A percentile compares a stretch with the other conserved stretches of the same genome.
Evolutionary conservation across 2,113 vertebrate species (phyloP).

Genomic region (Platanista minor): DNA sequence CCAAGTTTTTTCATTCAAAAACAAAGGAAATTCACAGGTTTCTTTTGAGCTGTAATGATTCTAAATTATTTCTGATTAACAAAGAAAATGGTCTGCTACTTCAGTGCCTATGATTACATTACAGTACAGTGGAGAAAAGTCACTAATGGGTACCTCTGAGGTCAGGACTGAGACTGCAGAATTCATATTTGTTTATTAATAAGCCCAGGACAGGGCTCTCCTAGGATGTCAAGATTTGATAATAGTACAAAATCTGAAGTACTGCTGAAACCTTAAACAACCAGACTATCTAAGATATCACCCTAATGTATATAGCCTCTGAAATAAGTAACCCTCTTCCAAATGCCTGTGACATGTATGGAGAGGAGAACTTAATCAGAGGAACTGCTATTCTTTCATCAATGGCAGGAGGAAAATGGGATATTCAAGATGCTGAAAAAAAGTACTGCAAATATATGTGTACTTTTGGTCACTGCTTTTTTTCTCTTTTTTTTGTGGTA

Average conservation of each 20-base stretch:
- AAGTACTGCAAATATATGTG: slow-evolving; percentile 61
- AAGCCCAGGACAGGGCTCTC: slow-evolving; percentile 29
- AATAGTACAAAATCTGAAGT: slow-evolving; percentile 52
- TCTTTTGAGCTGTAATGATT: slow-evolving; percentile 36
- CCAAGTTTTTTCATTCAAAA: background rate
- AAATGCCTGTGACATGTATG: background rate
- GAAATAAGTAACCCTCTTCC: slow-evolving; percentile 26
- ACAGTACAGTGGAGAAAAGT: slow-evolving; percentile 55
- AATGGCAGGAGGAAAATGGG: slow-evolving; percentile 46
- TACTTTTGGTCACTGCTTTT: slow-evolving; percentile 64
- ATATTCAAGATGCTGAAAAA: slow-evolving; percentile 50
- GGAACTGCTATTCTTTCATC: slow-evolving; percentile 41
- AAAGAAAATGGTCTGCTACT: slow-evolving; percentile 54
- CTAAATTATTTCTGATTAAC: slow-evolving; percentile 65
- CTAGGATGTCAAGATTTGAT: slow-evolving; percentile 49
- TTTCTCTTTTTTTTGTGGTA: too few species aligned
- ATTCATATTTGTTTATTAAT: slow-evolving; percentile 66
- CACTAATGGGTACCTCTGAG: slow-evolving; percentile 61
- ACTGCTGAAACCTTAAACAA: slow-evolving; percentile 20
- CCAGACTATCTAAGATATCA: background rate
- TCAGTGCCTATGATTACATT: slow-evolving; percentile 37
- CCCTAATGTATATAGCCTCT: background rate
- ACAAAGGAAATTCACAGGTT: background rate
- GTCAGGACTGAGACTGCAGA: slow-evolving; percentile 38
- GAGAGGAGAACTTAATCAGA: slow-evolving; percentile 35